A percentile compares a stretch with the other conserved stretches of the same genome.
These are phyloP conservation scores for Pteropus alecto DNA, from an alignment of 2,113 vertebrate genomes.

Conservation along the genomic window DNA sequence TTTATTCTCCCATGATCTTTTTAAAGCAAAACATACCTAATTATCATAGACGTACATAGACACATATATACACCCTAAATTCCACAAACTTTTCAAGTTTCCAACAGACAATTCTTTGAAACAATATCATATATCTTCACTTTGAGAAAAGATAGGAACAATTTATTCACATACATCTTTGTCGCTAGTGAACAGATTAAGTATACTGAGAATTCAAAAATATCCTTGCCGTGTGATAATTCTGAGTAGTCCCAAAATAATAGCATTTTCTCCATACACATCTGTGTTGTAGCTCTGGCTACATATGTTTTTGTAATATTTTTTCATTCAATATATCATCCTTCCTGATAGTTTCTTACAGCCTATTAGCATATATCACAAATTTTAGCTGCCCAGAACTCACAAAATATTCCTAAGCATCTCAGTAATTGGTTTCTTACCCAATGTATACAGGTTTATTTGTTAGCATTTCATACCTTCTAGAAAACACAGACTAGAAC, in stretches of 20 bases:
- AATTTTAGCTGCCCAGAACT: neutral
- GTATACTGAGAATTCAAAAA: conserved; percentile 2
- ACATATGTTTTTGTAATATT: neutral
- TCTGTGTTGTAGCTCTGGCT: neutral
- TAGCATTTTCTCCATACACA: conserved; percentile 4
- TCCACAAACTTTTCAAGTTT: conserved; percentile 39
- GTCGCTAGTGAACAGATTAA: conserved; percentile 1
- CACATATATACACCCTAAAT: neutral
- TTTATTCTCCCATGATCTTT: neutral
- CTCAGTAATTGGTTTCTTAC: neutral
- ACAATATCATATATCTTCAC: conserved; percentile 33
- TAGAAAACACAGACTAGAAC: neutral
- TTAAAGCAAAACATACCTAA: neutral
- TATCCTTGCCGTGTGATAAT: neutral
- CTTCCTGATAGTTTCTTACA: conserved; percentile 40
- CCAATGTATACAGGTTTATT: neutral
- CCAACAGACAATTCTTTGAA: conserved; percentile 11
- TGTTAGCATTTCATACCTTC: neutral
- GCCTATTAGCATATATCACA: conserved; percentile 30
- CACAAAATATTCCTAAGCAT: neutral
- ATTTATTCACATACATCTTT: neutral
- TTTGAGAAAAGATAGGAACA: conserved; percentile 21
- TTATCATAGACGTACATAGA: neutral
- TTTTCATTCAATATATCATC: neutral
- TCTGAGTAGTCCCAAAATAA: neutral